These are phyloP conservation scores for Catharus minimus DNA, from an alignment of 2,113 vertebrate species.

Conservation along the genomic window DNA sequence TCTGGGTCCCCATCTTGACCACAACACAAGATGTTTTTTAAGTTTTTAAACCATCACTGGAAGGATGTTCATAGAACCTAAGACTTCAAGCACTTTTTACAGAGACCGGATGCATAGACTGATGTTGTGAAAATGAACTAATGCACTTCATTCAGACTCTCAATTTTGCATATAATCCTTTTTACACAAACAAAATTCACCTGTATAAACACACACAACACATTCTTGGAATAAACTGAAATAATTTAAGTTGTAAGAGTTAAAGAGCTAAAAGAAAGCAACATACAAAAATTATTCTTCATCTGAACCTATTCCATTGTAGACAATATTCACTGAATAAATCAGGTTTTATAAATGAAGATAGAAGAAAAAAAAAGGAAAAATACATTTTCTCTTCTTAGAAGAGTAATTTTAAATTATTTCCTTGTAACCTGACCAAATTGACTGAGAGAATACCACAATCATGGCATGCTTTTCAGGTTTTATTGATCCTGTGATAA, in stretches of 20 bases:
- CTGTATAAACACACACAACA: neutral
- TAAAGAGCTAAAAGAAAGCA: neutral
- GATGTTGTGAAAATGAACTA: neutral
- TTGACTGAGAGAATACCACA: neutral
- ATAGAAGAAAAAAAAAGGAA: neutral
- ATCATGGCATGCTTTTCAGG: neutral
- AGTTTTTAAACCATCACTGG: neutral
- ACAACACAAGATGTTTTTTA: neutral
- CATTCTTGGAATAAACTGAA: neutral
- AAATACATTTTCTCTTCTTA: neutral
- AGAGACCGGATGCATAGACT: neutral
- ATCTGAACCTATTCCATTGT: neutral
- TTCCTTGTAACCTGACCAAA: neutral
- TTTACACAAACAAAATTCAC: neutral
- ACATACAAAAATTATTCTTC: neutral
- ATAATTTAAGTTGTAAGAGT: neutral
- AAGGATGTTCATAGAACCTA: neutral
- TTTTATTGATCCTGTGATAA: conserved; percentile 10
- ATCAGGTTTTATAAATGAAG: neutral
- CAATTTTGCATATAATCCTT: neutral
- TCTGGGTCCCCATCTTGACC: neutral
- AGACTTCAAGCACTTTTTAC: neutral
- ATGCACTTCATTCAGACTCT: neutral
- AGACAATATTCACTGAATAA: neutral
- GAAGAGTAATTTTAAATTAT: neutral